Evolutionary conservation across 1,140 invertebrate species (phyloP).

Genomic region (Popillia japonica): DNA sequence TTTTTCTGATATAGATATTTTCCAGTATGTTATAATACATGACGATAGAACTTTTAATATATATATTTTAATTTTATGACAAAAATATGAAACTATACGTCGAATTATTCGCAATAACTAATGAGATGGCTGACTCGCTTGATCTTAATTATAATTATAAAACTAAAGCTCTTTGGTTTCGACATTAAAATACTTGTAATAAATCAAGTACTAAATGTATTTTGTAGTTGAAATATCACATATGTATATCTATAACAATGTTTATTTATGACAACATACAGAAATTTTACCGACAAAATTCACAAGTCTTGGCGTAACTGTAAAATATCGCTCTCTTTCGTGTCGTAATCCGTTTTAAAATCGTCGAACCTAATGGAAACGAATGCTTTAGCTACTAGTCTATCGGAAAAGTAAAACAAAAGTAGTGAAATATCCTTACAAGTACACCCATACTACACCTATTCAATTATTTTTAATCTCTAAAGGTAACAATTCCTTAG

Average conservation of each 20-base stretch:
- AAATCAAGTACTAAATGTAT: constrained; percentile 28
- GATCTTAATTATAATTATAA: too few species aligned
- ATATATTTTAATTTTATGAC: too few species aligned
- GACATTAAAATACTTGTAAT: neutral
- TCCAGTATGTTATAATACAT: too few species aligned
- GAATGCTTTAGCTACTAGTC: neutral
- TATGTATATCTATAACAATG: constrained; percentile 25
- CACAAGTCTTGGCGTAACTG: constrained; percentile 5
- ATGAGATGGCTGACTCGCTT: too few species aligned
- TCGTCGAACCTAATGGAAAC: constrained; percentile 25
- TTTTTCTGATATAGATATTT: too few species aligned
- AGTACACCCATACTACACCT: too few species aligned
- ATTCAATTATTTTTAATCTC: too few species aligned
- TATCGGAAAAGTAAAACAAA: neutral
- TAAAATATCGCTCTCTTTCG: constrained; percentile 18
- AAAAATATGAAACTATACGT: too few species aligned
- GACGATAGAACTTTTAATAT: too few species aligned
- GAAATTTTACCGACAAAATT: constrained; percentile 15
- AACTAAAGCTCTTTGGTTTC: neutral
- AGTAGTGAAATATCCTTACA: too few species aligned
- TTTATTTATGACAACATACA: constrained; percentile 17
- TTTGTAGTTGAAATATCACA: constrained; percentile 3
- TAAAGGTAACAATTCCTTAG: too few species aligned
- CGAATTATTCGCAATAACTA: too few species aligned
- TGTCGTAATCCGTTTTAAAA: constrained; percentile 22